A percentile compares a stretch with the other conserved stretches of the same genome.
phyloP scores from a whole-genome alignment of 2,888 invertebrate genomes.

The Agrochola circellaris region DNA sequence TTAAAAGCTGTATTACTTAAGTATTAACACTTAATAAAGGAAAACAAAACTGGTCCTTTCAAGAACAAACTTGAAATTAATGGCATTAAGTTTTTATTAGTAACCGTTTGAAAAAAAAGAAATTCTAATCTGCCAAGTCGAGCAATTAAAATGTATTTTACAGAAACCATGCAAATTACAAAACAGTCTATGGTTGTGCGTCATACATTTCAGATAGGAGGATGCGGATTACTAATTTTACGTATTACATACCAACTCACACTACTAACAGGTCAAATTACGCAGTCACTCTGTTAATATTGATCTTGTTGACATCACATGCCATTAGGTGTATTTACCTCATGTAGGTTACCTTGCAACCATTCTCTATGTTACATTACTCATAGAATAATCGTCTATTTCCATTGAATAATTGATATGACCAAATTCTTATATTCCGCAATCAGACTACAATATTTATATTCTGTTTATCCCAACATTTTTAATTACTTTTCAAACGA shows the following conservation, averaged over 20 bases:
- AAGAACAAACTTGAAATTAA: neutral
- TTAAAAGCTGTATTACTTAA: neutral
- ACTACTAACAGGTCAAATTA: neutral
- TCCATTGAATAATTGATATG: neutral
- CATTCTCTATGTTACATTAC: neutral
- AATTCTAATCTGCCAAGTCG: too few relatives aligned
- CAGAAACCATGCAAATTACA: too few relatives aligned
- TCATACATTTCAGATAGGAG: neutral
- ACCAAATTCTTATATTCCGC: neutral
- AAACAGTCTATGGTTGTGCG: too few relatives aligned
- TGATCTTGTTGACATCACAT: conserved; percentile 2
- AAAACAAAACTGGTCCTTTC: neutral
- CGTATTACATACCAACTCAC: neutral
- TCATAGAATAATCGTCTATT: neutral
- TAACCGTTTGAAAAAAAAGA: neutral
- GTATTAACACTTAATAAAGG: neutral
- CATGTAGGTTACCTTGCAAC: neutral
- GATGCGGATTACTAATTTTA: neutral
- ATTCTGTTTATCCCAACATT: neutral
- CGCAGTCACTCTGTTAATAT: neutral
- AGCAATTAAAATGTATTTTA: neutral
- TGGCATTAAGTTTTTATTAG: neutral
- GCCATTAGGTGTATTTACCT: neutral
- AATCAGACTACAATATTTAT: too few relatives aligned
- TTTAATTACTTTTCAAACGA: neutral